These are phyloP conservation scores for Bubo scandiacus DNA, from an alignment of 2,113 vertebrate species.

Conservation along the genomic window DNA sequence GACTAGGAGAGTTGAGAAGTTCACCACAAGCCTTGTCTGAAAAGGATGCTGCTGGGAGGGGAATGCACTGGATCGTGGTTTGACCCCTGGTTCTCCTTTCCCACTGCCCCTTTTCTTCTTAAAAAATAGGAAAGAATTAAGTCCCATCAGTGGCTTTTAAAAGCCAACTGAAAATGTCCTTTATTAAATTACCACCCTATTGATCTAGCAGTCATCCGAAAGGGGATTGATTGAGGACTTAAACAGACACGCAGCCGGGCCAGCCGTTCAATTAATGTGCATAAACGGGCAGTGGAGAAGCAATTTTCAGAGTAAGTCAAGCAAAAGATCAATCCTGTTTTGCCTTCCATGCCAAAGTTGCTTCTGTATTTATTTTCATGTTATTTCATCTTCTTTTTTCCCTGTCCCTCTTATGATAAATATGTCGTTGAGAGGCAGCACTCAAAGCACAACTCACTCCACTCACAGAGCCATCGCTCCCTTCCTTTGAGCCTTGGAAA, in stretches of 20 bases:
- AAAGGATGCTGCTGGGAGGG: background rate
- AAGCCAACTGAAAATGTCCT: conserved; percentile 28
- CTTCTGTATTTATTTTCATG: background rate
- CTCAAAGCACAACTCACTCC: background rate
- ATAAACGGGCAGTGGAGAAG: conserved; percentile 58
- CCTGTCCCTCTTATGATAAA: background rate
- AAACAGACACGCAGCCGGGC: conserved; percentile 37
- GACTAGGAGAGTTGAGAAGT: background rate
- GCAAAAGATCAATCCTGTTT: conserved; percentile 65
- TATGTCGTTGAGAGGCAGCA: background rate
- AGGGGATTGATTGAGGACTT: conserved; percentile 61
- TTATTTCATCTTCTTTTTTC: background rate
- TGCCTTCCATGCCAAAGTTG: conserved; percentile 21
- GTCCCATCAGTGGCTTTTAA: background rate
- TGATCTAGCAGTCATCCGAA: conserved; percentile 39
- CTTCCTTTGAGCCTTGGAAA: background rate
- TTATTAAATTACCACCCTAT: conserved; percentile 68
- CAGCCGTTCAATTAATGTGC: conserved; percentile 61
- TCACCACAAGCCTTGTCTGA: background rate
- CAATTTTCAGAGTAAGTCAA: conserved; percentile 63
- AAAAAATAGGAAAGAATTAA: conserved; percentile 10
- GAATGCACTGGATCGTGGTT: accelerated
- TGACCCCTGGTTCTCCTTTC: background rate
- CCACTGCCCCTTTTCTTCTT: background rate
- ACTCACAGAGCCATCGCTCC: accelerated